A percentile compares a stretch with the other conserved stretches of the same genome.
phyloP scores from a whole-genome alignment of 64 coral and sea anemone species.

The Pocillopora verrucosa region DNA sequence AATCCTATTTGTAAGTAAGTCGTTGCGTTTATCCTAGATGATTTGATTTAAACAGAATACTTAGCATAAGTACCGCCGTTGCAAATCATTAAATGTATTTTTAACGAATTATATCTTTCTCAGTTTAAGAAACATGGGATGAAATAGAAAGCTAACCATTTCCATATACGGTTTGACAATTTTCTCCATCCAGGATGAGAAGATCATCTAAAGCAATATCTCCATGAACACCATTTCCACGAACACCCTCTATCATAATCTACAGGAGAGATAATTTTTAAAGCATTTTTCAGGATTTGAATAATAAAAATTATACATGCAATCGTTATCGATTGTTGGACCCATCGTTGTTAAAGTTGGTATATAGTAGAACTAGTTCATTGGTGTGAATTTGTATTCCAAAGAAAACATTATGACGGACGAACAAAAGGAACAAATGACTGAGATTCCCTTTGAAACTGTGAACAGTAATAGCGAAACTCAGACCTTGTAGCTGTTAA shows the following conservation, averaged over 20 bases:
- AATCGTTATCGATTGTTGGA: not conserved
- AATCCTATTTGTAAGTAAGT: no score
- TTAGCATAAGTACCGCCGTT: no score
- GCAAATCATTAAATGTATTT: no score
- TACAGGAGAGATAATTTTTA: not conserved
- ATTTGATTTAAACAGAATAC: no score
- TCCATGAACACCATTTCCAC: conserved; percentile 30
- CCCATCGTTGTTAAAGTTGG: not conserved
- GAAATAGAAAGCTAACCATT: not conserved
- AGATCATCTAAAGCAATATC: conserved; percentile 65
- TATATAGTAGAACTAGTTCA: no score
- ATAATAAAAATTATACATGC: not conserved
- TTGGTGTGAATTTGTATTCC: no score
- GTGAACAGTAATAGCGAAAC: not conserved
- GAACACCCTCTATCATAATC: conserved; percentile 49
- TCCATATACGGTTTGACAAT: conserved; percentile 1
- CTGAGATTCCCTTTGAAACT: no score
- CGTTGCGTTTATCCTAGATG: no score
- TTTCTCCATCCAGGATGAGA: not conserved
- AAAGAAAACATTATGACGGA: not conserved
- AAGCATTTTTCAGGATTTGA: not conserved
- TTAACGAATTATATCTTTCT: no score
- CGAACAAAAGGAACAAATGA: not conserved
- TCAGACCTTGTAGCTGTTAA: conserved; percentile 13
- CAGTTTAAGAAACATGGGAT: no score